Evolutionary conservation across 1,140 invertebrate genomes (phyloP), one percentile per base, ranked within the genome.

Genomic region (Cydia splendana): DNA sequence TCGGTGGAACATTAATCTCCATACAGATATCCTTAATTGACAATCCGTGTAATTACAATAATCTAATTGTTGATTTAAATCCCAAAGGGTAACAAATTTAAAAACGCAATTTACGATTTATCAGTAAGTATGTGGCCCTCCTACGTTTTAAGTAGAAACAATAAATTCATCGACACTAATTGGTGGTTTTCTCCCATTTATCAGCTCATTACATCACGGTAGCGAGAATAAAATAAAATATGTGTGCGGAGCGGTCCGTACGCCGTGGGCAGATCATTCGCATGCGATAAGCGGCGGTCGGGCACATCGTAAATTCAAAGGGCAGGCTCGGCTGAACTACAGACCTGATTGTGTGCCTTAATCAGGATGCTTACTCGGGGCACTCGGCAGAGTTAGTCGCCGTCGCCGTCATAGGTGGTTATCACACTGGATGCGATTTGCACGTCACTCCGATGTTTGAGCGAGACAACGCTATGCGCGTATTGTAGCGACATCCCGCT

Each of bases 91-190:
- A 87, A 86, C 84, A 85, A 84, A 85, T 85, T 88, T 87, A 83
- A 91, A 91, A 91, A 87, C 81, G 84, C 85, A 89, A 90, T 90
- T 87, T 86, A 87, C 90, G 90, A 93, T 92, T 90, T 76, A 76
- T 76, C 57, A 48, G 57, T 67, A 90, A 90, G 86, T 86, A 87
- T 82, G 83, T 81, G 86, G 89, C 88, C 90, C 91, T 92, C 89
- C 91, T 88, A 91, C 89, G 89, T 90, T 91, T 92, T 93, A 93
- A 93, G 89, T 89, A 90, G 89, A 92, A 93, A 93, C 91, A 93
- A 93, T 93, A 93, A 93, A 93, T 93, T 93, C 89, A 93, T 93
- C 91, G 91, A 91, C 91, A 92, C 91, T 93, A 93, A 93, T 93
- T 93, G 91, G 91, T 93, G 90, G 91, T 93, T 93, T 93, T 93